Evolutionary conservation across 2,113 vertebrate genomes (phyloP).

Genomic region (Corydoras sp.): DNA sequence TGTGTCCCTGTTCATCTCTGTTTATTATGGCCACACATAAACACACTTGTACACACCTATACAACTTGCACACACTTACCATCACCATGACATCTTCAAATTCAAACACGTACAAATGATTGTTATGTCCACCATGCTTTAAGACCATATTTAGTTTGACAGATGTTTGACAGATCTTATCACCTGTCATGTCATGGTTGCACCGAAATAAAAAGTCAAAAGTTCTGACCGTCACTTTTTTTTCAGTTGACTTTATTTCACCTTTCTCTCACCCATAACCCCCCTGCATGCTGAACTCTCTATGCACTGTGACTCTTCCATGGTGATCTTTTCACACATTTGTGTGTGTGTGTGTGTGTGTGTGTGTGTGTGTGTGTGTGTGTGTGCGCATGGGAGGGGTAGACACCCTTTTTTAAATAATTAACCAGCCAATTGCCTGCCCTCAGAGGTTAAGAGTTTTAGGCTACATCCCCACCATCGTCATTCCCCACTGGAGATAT

Average conservation of each 20-base stretch:
- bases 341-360: no score
- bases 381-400: no score
- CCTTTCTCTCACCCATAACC: slow-evolving; percentile 43
- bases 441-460: no score
- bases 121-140: neutral
- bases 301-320: slow-evolving; percentile 60
- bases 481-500: no score
- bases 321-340: slow-evolving; percentile 51
- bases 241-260: slow-evolving; percentile 49
- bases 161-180: no score
- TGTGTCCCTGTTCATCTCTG: slow-evolving; percentile 37
- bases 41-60: slow-evolving; percentile 5
- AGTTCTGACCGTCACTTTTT: slow-evolving; percentile 49
- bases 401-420: no score
- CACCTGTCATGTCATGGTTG: slow-evolving; percentile 7
- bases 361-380: no score
- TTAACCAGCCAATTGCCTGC: no score
- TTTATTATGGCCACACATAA: slow-evolving; percentile 19
- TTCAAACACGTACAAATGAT: slow-evolving; percentile 39
- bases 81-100: slow-evolving; percentile 24
- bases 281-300: slow-evolving; percentile 60
- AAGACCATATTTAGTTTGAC: no score
- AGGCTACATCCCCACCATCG: no score
- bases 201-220: slow-evolving; percentile 52
- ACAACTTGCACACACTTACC: neutral